phyloP scores from a whole-genome alignment of 2,797 vertebrate species.

The Eremophila alpestris region DNA sequence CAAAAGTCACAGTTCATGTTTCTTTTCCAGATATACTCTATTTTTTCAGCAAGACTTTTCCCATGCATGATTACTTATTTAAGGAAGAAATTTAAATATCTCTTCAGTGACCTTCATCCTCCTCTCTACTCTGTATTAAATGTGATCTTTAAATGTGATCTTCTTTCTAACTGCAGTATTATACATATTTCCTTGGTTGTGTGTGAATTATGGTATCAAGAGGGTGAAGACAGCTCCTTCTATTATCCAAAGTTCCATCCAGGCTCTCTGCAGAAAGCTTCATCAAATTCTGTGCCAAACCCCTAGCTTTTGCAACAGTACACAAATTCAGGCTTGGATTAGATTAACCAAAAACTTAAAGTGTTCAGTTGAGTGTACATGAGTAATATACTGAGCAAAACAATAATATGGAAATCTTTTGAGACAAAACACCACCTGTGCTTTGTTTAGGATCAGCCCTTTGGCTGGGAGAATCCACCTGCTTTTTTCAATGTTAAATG shows the following conservation, averaged over 20 bases:
- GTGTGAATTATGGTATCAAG: not conserved
- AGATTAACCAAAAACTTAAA: not conserved
- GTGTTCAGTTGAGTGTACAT: not conserved
- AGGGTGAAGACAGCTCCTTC: not conserved
- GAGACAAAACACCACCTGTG: not conserved
- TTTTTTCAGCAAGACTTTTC: not conserved
- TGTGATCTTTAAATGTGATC: not conserved
- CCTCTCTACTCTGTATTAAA: not conserved
- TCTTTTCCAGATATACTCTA: not conserved
- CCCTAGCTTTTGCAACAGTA: not conserved
- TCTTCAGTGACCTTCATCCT: not conserved
- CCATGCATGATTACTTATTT: not conserved
- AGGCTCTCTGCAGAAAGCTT: not conserved
- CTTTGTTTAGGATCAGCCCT: not conserved
- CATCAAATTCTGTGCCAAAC: not conserved
- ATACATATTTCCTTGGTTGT: not conserved
- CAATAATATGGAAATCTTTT: not conserved
- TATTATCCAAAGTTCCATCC: not conserved
- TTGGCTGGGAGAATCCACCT: not conserved
- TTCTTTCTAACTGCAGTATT: not conserved
- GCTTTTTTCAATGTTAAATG: not conserved
- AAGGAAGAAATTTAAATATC: not conserved
- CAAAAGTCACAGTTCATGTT: not conserved
- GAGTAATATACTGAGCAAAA: not conserved
- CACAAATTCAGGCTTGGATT: not conserved